These are phyloP conservation scores for Ceratosolen solmsi DNA, from an alignment of 1,140 invertebrate species.

Conservation along the genomic window DNA sequence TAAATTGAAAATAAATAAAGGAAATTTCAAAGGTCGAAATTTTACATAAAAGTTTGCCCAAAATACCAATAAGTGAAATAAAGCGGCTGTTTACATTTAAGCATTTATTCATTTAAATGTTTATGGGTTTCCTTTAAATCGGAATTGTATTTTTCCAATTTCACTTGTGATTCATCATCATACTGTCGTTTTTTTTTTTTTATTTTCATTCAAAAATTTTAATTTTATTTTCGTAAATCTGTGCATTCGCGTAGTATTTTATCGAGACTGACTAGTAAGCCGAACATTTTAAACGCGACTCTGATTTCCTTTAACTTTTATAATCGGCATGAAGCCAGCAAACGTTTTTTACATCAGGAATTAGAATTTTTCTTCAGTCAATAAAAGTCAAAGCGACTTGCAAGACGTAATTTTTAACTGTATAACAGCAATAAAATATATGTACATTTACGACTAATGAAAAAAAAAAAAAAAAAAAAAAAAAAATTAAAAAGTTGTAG, in stretches of 20 bases:
- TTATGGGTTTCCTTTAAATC: neutral
- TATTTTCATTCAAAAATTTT: neutral
- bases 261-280: neutral
- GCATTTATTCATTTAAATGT: neutral
- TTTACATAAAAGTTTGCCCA: neutral
- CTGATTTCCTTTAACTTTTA: neutral
- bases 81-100: neutral
- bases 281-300: neutral
- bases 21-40: neutral
- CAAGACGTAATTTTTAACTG: neutral
- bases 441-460: neutral
- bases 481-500: neutral
- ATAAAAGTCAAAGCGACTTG: neutral
- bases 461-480: constrained; percentile 7
- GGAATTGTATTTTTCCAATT: neutral
- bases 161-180: too few species aligned
- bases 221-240: neutral
- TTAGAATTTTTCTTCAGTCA: constrained; percentile 6
- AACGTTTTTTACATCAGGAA: neutral
- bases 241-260: neutral
- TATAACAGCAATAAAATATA: neutral
- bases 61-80: neutral
- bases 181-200: too few species aligned
- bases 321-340: neutral
- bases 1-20: neutral